Conservation (phyloP, 1,140 invertebrate genomes). For the Saccostrea cuccullata region DNA sequence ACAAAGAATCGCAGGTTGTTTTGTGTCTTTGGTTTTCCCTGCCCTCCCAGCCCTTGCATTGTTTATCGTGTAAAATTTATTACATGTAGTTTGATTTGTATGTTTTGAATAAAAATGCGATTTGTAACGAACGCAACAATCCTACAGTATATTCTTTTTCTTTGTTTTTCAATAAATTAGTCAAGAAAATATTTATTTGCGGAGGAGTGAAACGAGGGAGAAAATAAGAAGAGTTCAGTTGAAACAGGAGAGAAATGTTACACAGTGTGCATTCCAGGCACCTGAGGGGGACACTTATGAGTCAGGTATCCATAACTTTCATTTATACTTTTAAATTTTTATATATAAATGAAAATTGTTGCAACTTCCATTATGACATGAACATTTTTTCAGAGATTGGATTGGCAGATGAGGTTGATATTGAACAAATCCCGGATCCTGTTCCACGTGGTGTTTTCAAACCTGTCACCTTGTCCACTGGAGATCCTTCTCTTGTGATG, state of each 20-base stretch:
- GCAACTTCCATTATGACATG: not conserved
- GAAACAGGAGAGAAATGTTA: conserved; percentile 48
- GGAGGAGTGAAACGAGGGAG: too few relatives aligned
- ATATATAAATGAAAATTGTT: not conserved
- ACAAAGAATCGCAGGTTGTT: too few relatives aligned
- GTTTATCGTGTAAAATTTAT: too few relatives aligned
- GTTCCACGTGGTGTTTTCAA: conserved; percentile 18
- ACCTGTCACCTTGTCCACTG: not conserved
- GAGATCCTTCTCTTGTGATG: conserved; percentile 15
- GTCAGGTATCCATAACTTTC: conserved; percentile 43
- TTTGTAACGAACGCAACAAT: too few relatives aligned
- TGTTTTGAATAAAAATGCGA: too few relatives aligned
- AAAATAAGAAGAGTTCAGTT: conserved; percentile 43
- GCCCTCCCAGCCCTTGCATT: too few relatives aligned
- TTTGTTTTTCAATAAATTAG: too few relatives aligned
- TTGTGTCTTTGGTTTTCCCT: too few relatives aligned
- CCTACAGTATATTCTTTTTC: too few relatives aligned
- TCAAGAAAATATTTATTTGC: too few relatives aligned
- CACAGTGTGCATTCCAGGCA: conserved; percentile 46
- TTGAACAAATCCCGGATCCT: conserved; percentile 37
- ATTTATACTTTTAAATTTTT: not conserved
- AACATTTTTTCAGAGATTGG: conserved; percentile 14
- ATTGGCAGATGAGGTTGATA: conserved; percentile 19
- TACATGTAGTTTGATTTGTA: too few relatives aligned
- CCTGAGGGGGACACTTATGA: conserved; percentile 49